Conservation (phyloP, 2,888 invertebrate genomes). For the Calliopum simillimum region DNA sequence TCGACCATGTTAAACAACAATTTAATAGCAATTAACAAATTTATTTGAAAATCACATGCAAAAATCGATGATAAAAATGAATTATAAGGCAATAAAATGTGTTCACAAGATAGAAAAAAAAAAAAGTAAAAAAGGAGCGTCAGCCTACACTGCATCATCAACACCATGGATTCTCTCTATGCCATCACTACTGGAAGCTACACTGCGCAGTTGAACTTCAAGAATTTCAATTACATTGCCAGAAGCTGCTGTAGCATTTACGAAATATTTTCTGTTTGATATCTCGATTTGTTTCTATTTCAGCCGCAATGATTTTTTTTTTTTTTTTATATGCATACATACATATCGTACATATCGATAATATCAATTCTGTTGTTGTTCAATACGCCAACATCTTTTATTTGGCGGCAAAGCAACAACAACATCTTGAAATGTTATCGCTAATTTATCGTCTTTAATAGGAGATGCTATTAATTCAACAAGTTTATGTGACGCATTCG, state of each 20-base stretch:
- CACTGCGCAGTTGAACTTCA: slow-evolving; percentile 2
- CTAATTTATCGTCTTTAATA: slow-evolving; percentile 14
- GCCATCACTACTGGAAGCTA: neutral
- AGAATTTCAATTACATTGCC: slow-evolving; percentile 14
- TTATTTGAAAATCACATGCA: neutral
- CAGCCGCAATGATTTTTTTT: neutral
- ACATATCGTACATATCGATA: no score
- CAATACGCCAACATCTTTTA: no score
- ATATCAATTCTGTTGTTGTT: no score
- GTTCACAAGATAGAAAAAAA: no score
- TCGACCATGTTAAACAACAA: slow-evolving; percentile 7
- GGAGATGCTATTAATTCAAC: slow-evolving; percentile 6
- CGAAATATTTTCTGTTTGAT: no score
- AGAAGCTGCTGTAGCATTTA: neutral
- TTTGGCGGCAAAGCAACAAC: no score
- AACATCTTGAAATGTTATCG: slow-evolving; percentile 7
- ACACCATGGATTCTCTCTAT: no score
- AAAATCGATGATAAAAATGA: no score
- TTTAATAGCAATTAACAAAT: slow-evolving; percentile 16
- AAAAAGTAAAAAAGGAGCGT: neutral
- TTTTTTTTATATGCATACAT: neutral
- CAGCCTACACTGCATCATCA: neutral
- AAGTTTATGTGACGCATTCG: neutral
- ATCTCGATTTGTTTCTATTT: neutral
- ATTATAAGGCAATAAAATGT: no score